Conservation (phyloP, 2,797 vertebrate genomes). For the Odontamblyopus rebecca region DNA sequence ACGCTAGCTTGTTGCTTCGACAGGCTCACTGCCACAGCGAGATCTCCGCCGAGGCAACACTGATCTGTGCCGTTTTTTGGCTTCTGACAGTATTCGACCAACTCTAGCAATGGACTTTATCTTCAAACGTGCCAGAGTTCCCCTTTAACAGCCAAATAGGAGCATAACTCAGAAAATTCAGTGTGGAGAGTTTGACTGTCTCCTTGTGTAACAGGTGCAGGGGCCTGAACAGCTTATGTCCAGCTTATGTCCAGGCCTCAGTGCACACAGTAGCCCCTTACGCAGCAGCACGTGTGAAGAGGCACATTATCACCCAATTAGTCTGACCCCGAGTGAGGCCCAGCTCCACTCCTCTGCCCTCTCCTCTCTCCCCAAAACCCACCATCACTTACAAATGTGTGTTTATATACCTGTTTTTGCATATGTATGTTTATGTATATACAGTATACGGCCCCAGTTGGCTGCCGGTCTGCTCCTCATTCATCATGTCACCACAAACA, state of each 20-base stretch:
- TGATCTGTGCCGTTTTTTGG: too few species aligned
- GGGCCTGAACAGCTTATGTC: conserved; percentile 56
- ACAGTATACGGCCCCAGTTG: conserved; percentile 27
- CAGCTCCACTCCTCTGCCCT: conserved; percentile 28
- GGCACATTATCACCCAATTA: conserved; percentile 81
- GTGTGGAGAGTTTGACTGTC: conserved; percentile 2
- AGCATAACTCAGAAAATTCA: too few species aligned
- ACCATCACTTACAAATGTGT: neutral
- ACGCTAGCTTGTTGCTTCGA: too few species aligned
- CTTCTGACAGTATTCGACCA: too few species aligned
- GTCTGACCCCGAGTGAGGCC: conserved; percentile 42
- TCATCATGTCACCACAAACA: conserved; percentile 50
- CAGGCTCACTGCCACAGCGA: too few species aligned
- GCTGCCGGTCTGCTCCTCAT: conserved; percentile 56
- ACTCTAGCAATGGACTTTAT: too few species aligned
- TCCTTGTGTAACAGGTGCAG: conserved; percentile 54
- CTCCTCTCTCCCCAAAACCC: conserved; percentile 12
- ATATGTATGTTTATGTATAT: conserved; percentile 20
- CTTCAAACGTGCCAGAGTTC: too few species aligned
- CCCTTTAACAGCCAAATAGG: too few species aligned
- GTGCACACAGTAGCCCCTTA: conserved; percentile 41
- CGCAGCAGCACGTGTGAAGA: conserved; percentile 54
- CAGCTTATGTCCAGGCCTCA: conserved; percentile 56
- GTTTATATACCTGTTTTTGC: conserved; percentile 6
- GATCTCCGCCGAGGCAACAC: too few species aligned